phyloP scores from a whole-genome alignment of 2,797 vertebrate genomes.

The Sebastes vulpes region DNA sequence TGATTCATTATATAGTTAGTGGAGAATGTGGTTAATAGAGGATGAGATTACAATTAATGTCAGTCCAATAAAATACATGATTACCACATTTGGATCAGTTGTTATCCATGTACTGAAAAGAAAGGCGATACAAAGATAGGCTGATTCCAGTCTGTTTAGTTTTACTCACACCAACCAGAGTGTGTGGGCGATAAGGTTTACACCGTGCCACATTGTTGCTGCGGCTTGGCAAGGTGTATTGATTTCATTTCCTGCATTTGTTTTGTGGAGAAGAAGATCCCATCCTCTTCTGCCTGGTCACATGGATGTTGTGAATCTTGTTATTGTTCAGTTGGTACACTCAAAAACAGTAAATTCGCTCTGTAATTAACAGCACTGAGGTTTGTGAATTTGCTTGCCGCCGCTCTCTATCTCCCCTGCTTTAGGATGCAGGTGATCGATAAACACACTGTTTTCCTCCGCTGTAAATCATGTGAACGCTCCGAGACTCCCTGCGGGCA shows the following conservation, averaged over 20 bases:
- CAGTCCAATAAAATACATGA: slow-evolving; percentile 62
- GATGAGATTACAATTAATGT: slow-evolving; percentile 70
- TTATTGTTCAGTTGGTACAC: background rate
- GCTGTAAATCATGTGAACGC: slow-evolving; percentile 40
- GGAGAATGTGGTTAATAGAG: slow-evolving; percentile 50
- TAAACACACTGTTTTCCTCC: slow-evolving; percentile 42
- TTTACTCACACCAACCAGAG: slow-evolving; percentile 23
- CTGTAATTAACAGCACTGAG: slow-evolving; percentile 10
- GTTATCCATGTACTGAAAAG: slow-evolving; percentile 28
- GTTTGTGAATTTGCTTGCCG: slow-evolving; percentile 4
- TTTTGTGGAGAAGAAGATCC: slow-evolving; percentile 23
- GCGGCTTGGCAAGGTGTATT: slow-evolving; percentile 17
- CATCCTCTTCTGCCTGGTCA: slow-evolving; percentile 2
- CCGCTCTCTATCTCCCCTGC: background rate
- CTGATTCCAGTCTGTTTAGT: slow-evolving; percentile 26
- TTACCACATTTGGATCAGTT: slow-evolving; percentile 52
- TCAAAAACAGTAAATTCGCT: background rate
- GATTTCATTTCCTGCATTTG: slow-evolving; percentile 50
- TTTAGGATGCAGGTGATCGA: slow-evolving; percentile 47
- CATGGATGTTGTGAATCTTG: slow-evolving; percentile 8
- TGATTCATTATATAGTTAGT: slow-evolving; percentile 58
- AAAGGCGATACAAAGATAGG: slow-evolving; percentile 5
- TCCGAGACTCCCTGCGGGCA: slow-evolving; percentile 21
- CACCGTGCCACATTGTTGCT: slow-evolving; percentile 3
- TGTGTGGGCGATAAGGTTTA: slow-evolving; percentile 26